These are phyloP conservation scores for Salmo trutta DNA, from an alignment of 2,797 vertebrate species.

Conservation along the genomic window DNA sequence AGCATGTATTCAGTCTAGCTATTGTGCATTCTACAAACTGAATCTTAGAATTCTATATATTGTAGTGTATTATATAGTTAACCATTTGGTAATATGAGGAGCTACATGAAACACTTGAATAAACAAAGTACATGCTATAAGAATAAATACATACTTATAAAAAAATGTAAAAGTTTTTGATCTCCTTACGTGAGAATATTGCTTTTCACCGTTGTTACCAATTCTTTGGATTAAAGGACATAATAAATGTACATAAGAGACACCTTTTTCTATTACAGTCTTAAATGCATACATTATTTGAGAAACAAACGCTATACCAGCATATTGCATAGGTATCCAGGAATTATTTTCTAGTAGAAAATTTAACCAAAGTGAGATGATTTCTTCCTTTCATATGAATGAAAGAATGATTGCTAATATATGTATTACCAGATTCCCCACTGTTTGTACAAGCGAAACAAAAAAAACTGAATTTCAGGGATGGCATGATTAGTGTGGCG, in stretches of 20 bases:
- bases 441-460: conserved; percentile 18
- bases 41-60: conserved; percentile 10
- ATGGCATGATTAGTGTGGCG: neutral
- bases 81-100: conserved; percentile 32
- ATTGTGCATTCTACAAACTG: conserved; percentile 15
- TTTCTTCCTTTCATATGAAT: conserved; percentile 30
- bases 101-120: conserved; percentile 51
- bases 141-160: conserved; percentile 68
- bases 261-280: conserved; percentile 31
- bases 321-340: conserved; percentile 58
- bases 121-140: conserved; percentile 61
- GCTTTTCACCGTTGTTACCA: conserved; percentile 37
- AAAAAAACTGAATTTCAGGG: neutral
- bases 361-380: conserved; percentile 58
- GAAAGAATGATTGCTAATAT: conserved; percentile 7
- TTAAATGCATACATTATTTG: conserved; percentile 62
- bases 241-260: conserved; percentile 3
- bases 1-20: conserved; percentile 17
- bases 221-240: conserved; percentile 49
- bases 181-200: conserved; percentile 31
- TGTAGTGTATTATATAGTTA: conserved; percentile 23
- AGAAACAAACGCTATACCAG: conserved; percentile 33
- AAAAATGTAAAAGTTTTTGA: conserved; percentile 29
- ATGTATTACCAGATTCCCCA: neutral
- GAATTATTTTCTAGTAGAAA: conserved; percentile 32